A percentile compares a stretch with the other conserved stretches of the same genome.
phyloP scores from a whole-genome alignment of 2,113 vertebrate species.

The Bubalus kerabau region DNA sequence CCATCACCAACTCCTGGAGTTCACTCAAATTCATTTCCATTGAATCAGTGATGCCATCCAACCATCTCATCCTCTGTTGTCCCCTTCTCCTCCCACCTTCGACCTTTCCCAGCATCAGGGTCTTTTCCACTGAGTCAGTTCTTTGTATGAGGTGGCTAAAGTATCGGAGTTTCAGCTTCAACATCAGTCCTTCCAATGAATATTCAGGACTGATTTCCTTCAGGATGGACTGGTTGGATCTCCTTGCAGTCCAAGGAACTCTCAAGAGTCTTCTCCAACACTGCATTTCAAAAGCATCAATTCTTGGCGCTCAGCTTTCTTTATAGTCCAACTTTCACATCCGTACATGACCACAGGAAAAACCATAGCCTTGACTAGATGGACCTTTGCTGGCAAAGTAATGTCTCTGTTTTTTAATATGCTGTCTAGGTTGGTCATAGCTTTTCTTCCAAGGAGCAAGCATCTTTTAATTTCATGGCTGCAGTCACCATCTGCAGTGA shows the following conservation, averaged over 20 bases:
- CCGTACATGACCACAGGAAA: not conserved
- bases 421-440: not conserved
- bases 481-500: not conserved
- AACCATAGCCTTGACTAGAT: not conserved
- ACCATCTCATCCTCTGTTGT: not conserved
- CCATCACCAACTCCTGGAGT: not conserved
- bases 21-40: not conserved
- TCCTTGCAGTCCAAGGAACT: not conserved
- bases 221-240: not conserved
- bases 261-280: not conserved
- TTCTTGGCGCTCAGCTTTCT: not conserved
- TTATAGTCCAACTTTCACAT: not conserved
- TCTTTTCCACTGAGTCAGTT: not conserved
- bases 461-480: not conserved
- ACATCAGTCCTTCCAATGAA: not conserved
- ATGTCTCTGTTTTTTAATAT: not conserved
- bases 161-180: not conserved
- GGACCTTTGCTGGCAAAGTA: not conserved
- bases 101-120: not conserved
- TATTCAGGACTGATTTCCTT: not conserved
- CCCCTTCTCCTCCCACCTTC: fast-evolving
- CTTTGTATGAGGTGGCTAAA: not conserved
- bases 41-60: not conserved
- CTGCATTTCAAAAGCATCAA: not conserved
- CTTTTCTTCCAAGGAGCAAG: not conserved